Conservation (phyloP, 2,113 vertebrate genomes). For the Ceyx melanurus region DNA sequence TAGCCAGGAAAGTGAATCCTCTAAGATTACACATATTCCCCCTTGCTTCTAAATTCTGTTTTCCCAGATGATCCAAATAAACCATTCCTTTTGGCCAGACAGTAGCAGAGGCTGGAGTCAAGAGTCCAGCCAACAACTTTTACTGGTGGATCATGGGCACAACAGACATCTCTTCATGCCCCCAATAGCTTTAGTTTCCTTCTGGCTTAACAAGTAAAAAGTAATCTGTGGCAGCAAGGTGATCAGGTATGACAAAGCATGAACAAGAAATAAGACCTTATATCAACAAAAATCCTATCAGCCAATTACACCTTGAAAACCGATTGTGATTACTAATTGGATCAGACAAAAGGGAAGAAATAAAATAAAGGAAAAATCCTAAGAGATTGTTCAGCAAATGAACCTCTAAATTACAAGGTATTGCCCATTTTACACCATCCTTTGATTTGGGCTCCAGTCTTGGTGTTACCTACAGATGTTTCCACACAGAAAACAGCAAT, state of each 20-base stretch:
- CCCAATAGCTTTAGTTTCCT: background rate
- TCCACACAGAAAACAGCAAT: background rate
- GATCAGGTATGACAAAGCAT: background rate
- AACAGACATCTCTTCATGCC: background rate
- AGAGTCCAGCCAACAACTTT: background rate
- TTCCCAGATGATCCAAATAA: background rate
- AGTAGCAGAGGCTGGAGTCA: background rate
- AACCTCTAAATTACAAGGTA: background rate
- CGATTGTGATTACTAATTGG: background rate
- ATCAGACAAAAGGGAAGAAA: background rate
- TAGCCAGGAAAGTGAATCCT: background rate
- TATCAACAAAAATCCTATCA: constrained; percentile 21
- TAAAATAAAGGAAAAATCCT: background rate
- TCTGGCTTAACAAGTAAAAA: background rate
- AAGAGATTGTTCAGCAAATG: background rate
- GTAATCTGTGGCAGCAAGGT: background rate
- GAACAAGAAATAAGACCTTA: background rate
- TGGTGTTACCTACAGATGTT: background rate
- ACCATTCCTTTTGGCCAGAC: background rate
- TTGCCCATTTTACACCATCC: background rate
- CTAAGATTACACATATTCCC: background rate
- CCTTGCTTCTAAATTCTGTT: background rate
- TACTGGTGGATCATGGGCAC: background rate
- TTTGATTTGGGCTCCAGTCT: background rate
- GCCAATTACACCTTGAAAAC: background rate